Base-by-base conservation (phyloP, 2,797 vertebrate species). In the Darevskia mixta region DNA sequence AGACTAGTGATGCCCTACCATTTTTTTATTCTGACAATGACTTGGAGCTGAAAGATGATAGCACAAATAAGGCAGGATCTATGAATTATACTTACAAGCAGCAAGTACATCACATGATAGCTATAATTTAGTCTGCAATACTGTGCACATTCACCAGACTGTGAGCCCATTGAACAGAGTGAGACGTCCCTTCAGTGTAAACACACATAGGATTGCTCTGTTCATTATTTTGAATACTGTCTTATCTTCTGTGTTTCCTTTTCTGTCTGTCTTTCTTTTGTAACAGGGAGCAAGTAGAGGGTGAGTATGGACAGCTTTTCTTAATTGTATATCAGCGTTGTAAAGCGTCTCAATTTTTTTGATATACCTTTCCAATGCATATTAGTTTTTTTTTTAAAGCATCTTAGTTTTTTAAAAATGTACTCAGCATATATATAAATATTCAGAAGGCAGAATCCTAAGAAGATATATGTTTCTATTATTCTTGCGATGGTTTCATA, bases 281-380 rank as follows among this genome's bases (percentile, higher is more conserved):
- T 96, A 93, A 64, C 96, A 99, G 98, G 89, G 98, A 98, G 41
- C 98, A 98, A 78, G 92, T 96, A 3, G 98, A 98, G 94, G 98
- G 98, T 99, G 97, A 98, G 98, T 98, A 82, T 79, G 49, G 49
- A 23, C 79, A 79, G 5, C 67, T 4, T 38, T 66, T 77, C 92
- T 43, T 80, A 41, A 69, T 66, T 80, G 79, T 88, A 90, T 18
- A 58, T 49, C 79, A 87, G 10, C 77, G 18, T 29, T 64, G 89
- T 67, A 81, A 0, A 88, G 79, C 85, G 18, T 61, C 0, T 79
- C 35, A 6, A 35, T 0, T 25, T 55, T 76, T 71, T 0, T 0
- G 18, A n/a, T 81, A 82, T 55, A 83, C 35, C 41, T 87, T 90
- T 29, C 29, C 83, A 72, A 66, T 29, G 38, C 0, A 3, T 25